These are phyloP conservation scores for Porites divaricata DNA, from an alignment of 92 coral and sea anemone genomes.

Conservation along the genomic window DNA sequence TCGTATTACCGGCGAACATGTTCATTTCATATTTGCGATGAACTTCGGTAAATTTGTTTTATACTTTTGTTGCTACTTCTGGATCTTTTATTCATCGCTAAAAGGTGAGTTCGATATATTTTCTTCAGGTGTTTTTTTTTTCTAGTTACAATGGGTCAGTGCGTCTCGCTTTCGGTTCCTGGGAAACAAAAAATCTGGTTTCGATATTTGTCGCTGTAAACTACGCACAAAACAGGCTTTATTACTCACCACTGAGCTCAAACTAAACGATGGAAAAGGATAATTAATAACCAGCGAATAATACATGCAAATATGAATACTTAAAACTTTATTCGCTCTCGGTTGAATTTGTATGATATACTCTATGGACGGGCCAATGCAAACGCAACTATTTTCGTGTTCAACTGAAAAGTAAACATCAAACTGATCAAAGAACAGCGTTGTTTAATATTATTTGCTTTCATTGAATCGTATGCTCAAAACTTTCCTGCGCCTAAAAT, in stretches of 20 bases:
- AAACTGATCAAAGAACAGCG: slow-evolving; percentile 34
- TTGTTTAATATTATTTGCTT: slow-evolving; percentile 33
- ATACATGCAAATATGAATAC: slow-evolving; percentile 13
- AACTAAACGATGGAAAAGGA: too few relatives aligned
- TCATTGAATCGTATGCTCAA: slow-evolving; percentile 29
- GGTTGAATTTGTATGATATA: slow-evolving; percentile 23
- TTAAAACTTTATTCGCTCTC: slow-evolving; percentile 20
- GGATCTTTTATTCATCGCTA: slow-evolving; percentile 27
- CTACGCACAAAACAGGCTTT: neutral
- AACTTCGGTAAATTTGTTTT: slow-evolving; percentile 27
- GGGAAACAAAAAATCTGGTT: slow-evolving; percentile 9
- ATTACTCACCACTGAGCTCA: slow-evolving; percentile 1
- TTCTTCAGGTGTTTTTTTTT: too few relatives aligned
- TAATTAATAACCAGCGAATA: neutral
- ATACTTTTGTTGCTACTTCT: slow-evolving; percentile 20
- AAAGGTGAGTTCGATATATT: slow-evolving; percentile 29
- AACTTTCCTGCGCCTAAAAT: slow-evolving; percentile 19
- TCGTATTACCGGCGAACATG: slow-evolving; percentile 24
- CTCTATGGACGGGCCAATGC: slow-evolving; percentile 25
- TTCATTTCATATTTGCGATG: slow-evolving; percentile 26
- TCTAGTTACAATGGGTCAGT: slow-evolving; percentile 24
- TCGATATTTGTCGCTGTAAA: slow-evolving; percentile 12
- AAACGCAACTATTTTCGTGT: slow-evolving; percentile 24
- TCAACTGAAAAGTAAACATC: slow-evolving; percentile 18
- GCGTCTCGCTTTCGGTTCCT: slow-evolving; percentile 1